Percentiles rank a stretch among this genome's conserved stretches.
Evolutionary conservation across 2,113 vertebrate species (phyloP).

Genomic region (Gavialis gangeticus): DNA sequence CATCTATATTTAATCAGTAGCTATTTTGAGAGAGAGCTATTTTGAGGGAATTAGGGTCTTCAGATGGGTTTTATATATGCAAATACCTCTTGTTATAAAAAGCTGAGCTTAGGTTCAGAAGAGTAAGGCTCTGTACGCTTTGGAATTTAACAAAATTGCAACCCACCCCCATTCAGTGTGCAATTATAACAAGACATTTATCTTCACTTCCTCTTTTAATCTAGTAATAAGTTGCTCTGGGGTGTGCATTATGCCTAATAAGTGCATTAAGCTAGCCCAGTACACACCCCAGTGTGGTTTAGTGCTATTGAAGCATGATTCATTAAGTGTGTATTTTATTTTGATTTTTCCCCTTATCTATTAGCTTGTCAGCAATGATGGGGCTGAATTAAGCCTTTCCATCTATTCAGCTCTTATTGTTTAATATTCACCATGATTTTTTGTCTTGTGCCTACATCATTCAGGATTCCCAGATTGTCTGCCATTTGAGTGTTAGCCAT

Average conservation of each 20-base stretch:
- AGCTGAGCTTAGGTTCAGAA: not conserved
- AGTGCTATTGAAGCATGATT: not conserved
- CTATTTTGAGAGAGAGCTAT: too few relatives aligned
- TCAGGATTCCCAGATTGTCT: too few relatives aligned
- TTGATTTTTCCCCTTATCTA: not conserved
- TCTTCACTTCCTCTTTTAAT: not conserved
- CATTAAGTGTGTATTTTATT: not conserved
- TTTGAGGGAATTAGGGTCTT: not conserved
- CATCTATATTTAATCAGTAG: too few relatives aligned
- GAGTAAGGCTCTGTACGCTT: not conserved
- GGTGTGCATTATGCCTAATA: not conserved
- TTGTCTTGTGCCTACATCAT: too few relatives aligned
- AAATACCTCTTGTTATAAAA: not conserved
- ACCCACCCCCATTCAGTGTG: not conserved
- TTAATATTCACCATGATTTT: too few relatives aligned
- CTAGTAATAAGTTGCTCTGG: not conserved
- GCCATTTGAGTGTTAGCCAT: too few relatives aligned
- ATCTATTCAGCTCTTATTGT: too few relatives aligned
- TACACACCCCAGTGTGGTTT: rapidly evolving
- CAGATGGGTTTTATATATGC: not conserved
- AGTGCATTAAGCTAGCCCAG: not conserved
- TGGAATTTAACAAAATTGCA: not conserved
- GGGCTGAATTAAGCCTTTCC: too few relatives aligned
- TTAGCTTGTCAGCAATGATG: too few relatives aligned
- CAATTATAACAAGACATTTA: not conserved